A percentile compares a stretch with the other conserved stretches of the same genome.
Conservation (phyloP, 2,888 invertebrate genomes). For the Cephus spinipes region DNA sequence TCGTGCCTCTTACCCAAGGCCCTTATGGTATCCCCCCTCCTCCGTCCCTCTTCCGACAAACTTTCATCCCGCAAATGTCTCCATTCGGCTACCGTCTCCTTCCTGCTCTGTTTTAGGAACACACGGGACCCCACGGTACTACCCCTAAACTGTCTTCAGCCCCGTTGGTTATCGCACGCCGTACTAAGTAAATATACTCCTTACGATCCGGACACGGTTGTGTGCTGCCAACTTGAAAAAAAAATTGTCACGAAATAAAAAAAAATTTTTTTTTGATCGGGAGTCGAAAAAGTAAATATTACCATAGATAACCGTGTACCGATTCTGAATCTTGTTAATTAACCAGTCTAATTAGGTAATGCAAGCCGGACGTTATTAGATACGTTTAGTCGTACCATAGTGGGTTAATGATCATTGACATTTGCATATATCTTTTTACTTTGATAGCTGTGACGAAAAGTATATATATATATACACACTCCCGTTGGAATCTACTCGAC, state of each 20-base stretch:
- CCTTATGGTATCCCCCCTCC: background rate
- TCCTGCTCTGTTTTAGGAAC: background rate
- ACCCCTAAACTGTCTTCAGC: background rate
- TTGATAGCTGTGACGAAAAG: background rate
- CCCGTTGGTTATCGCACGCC: background rate
- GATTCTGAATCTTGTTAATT: constrained; percentile 32
- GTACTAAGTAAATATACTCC: background rate
- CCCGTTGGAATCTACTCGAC: background rate
- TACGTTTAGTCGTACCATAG: background rate
- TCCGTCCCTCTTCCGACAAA: background rate
- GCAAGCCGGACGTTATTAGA: constrained; percentile 35
- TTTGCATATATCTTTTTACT: constrained; percentile 25
- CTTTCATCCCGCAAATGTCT: background rate
- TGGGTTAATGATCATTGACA: constrained; percentile 42
- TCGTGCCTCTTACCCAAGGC: background rate
- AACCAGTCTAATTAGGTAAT: constrained; percentile 35
- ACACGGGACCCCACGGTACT: background rate
- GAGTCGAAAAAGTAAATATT: no score
- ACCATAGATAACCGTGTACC: background rate
- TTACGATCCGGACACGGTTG: background rate
- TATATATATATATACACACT: no score
- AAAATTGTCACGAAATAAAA: no score
- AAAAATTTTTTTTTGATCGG: no score
- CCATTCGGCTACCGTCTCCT: background rate
- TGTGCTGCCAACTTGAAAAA: no score